phyloP scores from a whole-genome alignment of 2,888 invertebrate genomes.

The Eugnorisma glareosa region DNA sequence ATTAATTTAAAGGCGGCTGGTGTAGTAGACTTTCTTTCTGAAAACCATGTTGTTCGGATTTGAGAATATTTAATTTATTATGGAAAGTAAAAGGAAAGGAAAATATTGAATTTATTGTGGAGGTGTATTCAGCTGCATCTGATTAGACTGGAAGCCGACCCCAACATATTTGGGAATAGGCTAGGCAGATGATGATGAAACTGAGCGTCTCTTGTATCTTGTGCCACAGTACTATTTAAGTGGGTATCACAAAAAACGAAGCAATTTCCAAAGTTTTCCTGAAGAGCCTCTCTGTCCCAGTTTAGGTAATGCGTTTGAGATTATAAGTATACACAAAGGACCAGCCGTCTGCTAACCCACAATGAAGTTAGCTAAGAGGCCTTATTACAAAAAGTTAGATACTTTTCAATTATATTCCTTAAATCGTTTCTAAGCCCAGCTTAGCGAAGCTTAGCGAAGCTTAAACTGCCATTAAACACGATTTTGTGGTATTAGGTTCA shows the following conservation, averaged over 20 bases:
- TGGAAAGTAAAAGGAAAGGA: too few relatives aligned
- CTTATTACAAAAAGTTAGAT: slow-evolving; percentile 40
- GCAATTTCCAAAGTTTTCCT: slow-evolving; percentile 5
- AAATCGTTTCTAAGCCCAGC: slow-evolving; percentile 17
- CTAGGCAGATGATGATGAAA: neutral
- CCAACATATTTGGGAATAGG: neutral
- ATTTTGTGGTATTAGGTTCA: slow-evolving; percentile 7
- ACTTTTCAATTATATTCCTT: slow-evolving; percentile 46
- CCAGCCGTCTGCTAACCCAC: neutral
- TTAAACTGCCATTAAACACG: slow-evolving; percentile 21
- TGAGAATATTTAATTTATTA: too few relatives aligned
- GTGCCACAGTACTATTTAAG: neutral
- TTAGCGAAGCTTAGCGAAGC: slow-evolving; percentile 21
- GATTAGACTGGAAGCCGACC: neutral
- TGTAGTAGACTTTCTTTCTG: too few relatives aligned
- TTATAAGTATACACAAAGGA: slow-evolving; percentile 20
- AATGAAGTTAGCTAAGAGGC: slow-evolving; percentile 32
- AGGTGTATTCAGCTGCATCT: neutral
- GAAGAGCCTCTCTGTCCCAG: neutral
- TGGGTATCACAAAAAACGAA: neutral
- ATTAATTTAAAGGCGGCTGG: too few relatives aligned
- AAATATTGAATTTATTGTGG: too few relatives aligned
- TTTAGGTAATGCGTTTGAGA: slow-evolving; percentile 12
- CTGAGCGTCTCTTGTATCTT: neutral
- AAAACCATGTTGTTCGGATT: too few relatives aligned